These are phyloP conservation scores for Microhierax caerulescens DNA, from an alignment of 2,797 vertebrate genomes.

Conservation along the genomic window DNA sequence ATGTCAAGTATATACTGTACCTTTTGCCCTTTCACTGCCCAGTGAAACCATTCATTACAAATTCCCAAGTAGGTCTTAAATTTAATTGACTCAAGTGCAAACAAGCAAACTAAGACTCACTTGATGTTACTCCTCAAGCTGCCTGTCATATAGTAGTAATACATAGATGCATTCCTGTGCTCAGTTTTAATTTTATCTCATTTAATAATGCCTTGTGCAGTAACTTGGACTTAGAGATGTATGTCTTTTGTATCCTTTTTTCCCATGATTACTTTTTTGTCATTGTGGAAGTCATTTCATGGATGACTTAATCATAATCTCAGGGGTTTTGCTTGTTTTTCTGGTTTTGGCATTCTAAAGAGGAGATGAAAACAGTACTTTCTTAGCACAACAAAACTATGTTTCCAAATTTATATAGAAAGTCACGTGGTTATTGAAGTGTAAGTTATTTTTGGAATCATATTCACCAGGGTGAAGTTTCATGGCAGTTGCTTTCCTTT, in stretches of 20 bases:
- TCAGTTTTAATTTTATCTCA: background rate
- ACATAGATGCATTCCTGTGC: background rate
- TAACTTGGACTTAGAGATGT: background rate
- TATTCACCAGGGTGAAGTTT: background rate
- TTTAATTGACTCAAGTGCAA: background rate
- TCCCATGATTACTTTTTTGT: background rate
- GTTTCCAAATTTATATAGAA: conserved; percentile 1
- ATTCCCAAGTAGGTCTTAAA: background rate
- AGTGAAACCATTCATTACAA: conserved; percentile 9
- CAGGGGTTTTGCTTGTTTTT: background rate
- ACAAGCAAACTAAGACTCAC: background rate
- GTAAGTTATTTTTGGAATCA: background rate
- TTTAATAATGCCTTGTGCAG: background rate
- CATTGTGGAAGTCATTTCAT: background rate
- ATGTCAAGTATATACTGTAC: background rate
- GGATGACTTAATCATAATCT: background rate
- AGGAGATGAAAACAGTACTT: background rate
- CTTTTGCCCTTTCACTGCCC: conserved; percentile 14
- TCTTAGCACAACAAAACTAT: background rate
- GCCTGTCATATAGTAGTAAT: background rate
- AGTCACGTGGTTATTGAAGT: background rate
- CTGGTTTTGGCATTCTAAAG: background rate
- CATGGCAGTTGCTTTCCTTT: conserved; percentile 3
- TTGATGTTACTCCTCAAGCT: background rate
- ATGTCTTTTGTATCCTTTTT: background rate